Percentiles rank a stretch among this genome's conserved stretches.
These are phyloP conservation scores for Zaprionus lachaisei DNA, from an alignment of 1,140 invertebrate genomes.

Conservation along the genomic window DNA sequence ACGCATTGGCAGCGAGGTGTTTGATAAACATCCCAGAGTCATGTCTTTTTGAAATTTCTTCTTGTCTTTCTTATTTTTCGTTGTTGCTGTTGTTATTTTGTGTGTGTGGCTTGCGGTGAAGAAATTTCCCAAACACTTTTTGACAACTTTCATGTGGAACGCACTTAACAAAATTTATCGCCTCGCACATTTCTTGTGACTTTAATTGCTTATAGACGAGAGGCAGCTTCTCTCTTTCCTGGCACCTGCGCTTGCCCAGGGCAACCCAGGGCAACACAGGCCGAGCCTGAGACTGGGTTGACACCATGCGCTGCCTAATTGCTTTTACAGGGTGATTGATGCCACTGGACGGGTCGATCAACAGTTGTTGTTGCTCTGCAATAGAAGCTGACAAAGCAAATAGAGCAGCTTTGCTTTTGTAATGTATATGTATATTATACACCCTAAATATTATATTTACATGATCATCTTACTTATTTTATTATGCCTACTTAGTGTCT, in stretches of 20 bases:
- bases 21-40: conserved; percentile 63
- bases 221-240: conserved; percentile 55
- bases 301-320: conserved; percentile 66
- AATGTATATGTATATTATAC: no score
- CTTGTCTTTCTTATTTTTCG: conserved; percentile 10
- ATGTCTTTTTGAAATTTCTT: conserved; percentile 33
- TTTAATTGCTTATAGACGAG: conserved; percentile 69
- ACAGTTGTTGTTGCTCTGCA: neutral
- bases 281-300: conserved; percentile 55
- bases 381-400: neutral
- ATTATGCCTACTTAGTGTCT: no score
- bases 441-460: no score
- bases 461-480: no score
- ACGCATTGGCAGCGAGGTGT: conserved; percentile 65
- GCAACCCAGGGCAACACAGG: conserved; percentile 25
- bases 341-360: neutral
- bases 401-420: no score
- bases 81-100: conserved; percentile 4
- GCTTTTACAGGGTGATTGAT: conserved; percentile 69
- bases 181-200: conserved; percentile 76
- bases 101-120: conserved; percentile 54
- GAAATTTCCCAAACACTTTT: conserved; percentile 79
- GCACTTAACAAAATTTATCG: conserved; percentile 81
- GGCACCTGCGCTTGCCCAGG: conserved; percentile 35
- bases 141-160: conserved; percentile 80